Evolutionary conservation across 2,888 invertebrate genomes (phyloP).

Genomic region (Theretra japonica): DNA sequence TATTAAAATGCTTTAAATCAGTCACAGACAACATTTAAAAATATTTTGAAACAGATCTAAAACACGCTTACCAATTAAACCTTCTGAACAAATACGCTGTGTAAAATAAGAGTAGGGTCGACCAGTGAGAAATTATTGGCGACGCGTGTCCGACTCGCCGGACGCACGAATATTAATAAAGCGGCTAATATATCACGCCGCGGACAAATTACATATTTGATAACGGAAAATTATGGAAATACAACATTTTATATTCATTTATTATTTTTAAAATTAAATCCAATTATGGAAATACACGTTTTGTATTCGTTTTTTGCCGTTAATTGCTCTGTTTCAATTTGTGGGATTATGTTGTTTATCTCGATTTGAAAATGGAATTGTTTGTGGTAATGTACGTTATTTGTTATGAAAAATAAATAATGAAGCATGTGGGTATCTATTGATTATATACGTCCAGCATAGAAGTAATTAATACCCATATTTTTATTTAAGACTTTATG

Average conservation of each 20-base stretch:
- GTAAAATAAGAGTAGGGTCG: slow-evolving; percentile 48
- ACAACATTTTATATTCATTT: slow-evolving; percentile 21
- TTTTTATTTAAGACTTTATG: too few species aligned
- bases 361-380: background rate
- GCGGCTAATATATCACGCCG: slow-evolving; percentile 32
- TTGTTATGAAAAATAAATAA: background rate
- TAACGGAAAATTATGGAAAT: slow-evolving; percentile 28
- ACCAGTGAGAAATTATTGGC: slow-evolving; percentile 51
- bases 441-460: too few species aligned
- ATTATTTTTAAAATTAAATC: background rate
- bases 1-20: too few species aligned
- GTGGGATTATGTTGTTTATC: background rate
- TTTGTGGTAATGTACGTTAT: background rate
- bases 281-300: background rate
- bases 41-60: background rate
- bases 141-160: slow-evolving; percentile 43
- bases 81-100: slow-evolving; percentile 35
- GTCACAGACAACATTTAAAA: background rate
- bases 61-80: background rate
- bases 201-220: slow-evolving; percentile 30
- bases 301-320: background rate
- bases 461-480: too few species aligned
- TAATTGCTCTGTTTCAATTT: background rate
- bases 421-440: too few species aligned
- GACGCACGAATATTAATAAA: slow-evolving; percentile 56